Percentiles rank a stretch among this genome's conserved stretches.
Conservation (phyloP, 2,888 invertebrate genomes). For the Dorcus parallelipipedus region DNA sequence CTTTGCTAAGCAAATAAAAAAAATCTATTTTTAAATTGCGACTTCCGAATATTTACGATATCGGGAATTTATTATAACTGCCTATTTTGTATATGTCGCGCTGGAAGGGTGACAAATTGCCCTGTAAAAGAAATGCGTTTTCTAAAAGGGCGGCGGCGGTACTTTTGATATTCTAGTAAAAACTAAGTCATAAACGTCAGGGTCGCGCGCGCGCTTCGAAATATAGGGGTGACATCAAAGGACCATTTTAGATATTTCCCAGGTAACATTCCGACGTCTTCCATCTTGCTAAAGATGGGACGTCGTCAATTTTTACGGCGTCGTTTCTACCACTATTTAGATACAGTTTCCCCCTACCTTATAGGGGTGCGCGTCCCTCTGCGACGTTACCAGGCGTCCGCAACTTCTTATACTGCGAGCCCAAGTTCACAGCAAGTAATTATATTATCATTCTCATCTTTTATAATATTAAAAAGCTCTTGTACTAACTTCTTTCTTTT, state of each 20-base stretch:
- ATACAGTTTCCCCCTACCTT: conserved; percentile 24
- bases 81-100: no score
- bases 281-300: conserved; percentile 25
- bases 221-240: conserved; percentile 12
- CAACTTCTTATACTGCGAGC: no score
- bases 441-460: no score
- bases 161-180: conserved; percentile 4
- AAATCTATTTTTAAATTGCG: conserved; percentile 1
- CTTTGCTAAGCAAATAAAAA: conserved; percentile 3
- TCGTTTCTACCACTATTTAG: conserved; percentile 32
- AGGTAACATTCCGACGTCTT: conserved; percentile 20
- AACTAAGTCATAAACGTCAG: conserved; percentile 10
- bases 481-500: no score
- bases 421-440: no score
- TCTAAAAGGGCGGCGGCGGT: no score
- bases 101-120: no score
- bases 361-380: conserved; percentile 6
- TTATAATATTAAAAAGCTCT: no score
- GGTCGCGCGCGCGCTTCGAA: conserved; percentile 4
- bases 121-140: no score
- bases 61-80: no score
- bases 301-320: conserved; percentile 32
- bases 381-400: no score
- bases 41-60: not conserved
- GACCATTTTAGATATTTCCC: conserved; percentile 11